Evolutionary conservation across 2,113 vertebrate species (phyloP).

Genomic region (Megaceryle torquata): DNA sequence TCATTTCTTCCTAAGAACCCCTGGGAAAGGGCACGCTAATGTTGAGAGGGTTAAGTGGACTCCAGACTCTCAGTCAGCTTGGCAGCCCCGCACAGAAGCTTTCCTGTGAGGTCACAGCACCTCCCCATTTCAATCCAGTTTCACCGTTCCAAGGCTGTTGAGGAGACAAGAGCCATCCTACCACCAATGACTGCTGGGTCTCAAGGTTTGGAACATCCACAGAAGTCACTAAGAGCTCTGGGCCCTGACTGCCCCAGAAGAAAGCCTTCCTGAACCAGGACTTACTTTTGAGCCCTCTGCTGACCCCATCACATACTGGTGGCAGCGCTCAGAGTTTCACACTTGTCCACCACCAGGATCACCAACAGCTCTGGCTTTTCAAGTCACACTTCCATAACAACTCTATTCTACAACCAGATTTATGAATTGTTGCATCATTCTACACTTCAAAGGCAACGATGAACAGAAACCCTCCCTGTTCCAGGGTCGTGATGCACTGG

Average conservation of each 20-base stretch:
- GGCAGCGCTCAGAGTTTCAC: not conserved
- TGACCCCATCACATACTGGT: fast-evolving
- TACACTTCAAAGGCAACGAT: not conserved
- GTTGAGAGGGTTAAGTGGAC: fast-evolving
- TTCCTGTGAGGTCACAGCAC: not conserved
- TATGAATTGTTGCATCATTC: not conserved
- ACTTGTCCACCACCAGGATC: not conserved
- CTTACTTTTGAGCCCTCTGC: not conserved
- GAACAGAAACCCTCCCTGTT: not conserved
- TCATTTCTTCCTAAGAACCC: not conserved
- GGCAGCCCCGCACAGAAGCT: not conserved
- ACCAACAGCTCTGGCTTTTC: fast-evolving
- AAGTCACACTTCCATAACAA: not conserved
- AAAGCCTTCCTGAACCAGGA: not conserved
- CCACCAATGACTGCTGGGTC: not conserved
- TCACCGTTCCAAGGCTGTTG: not conserved
- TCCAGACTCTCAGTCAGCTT: not conserved
- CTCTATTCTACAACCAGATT: not conserved
- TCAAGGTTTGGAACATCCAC: not conserved
- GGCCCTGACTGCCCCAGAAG: not conserved
- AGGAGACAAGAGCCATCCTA: not conserved
- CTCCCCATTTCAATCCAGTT: not conserved
- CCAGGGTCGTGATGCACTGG: not conserved
- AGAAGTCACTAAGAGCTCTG: not conserved
- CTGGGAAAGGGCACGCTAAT: not conserved